phyloP scores from a whole-genome alignment of 2,113 vertebrate genomes.

The mouse (Mus musculus) region GRCm39 chr9:68765501-68766000 shows the following conservation, averaged over 20 bases:
- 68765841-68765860: slow-evolving; percentile 11
- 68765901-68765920: not conserved
- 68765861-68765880: not conserved
- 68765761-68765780: not conserved
- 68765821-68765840: slow-evolving; percentile 42
- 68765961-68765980: not conserved
- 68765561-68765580: not conserved
- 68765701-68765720: too few species aligned
- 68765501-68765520: not conserved
- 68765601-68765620: not conserved
- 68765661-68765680: not conserved
- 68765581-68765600: not conserved
- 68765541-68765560: slow-evolving; percentile 14
- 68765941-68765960: not conserved
- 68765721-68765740: not conserved
- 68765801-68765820: not conserved
- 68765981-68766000: not conserved
- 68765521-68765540: not conserved
- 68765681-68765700: not conserved
- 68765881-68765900: not conserved
- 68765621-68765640: not conserved
- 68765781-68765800: not conserved
- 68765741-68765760: not conserved
- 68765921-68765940: not conserved
- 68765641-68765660: not conserved